Conservation (phyloP, 2,797 vertebrate genomes). For the Loris lydekkerianus region DNA sequence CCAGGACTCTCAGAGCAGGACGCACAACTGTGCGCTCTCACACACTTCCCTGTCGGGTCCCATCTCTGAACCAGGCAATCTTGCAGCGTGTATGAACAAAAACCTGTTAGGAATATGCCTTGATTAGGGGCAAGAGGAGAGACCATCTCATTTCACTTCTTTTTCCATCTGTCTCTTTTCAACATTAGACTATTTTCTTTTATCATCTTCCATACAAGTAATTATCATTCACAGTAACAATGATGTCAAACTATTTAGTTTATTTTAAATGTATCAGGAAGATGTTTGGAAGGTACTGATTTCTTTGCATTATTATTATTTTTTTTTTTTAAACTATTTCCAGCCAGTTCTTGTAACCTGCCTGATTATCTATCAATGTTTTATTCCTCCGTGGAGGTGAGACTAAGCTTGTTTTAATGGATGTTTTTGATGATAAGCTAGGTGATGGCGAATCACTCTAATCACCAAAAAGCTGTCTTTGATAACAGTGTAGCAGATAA, state of each 20-base stretch:
- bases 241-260: neutral
- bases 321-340: neutral
- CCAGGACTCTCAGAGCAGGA: neutral
- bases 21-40: neutral
- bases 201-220: neutral
- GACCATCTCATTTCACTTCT: neutral
- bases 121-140: neutral
- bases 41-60: accelerated
- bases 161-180: neutral
- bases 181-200: neutral
- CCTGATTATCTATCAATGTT: neutral
- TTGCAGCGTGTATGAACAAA: accelerated
- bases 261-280: conserved; percentile 48
- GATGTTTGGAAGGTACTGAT: neutral
- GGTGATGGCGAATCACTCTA: conserved; percentile 32
- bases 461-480: conserved; percentile 63
- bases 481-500: conserved; percentile 14
- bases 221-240: neutral
- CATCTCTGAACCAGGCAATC: neutral
- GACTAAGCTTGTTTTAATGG: conserved; percentile 64
- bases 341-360: neutral
- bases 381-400: neutral
- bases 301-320: conserved; percentile 17
- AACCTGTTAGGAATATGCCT: neutral
- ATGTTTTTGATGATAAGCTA: conserved; percentile 25